Evolutionary conservation across 2,113 vertebrate species (phyloP), one percentile per base, ranked within the genome.

Genomic region (Ciconia stormi): DNA sequence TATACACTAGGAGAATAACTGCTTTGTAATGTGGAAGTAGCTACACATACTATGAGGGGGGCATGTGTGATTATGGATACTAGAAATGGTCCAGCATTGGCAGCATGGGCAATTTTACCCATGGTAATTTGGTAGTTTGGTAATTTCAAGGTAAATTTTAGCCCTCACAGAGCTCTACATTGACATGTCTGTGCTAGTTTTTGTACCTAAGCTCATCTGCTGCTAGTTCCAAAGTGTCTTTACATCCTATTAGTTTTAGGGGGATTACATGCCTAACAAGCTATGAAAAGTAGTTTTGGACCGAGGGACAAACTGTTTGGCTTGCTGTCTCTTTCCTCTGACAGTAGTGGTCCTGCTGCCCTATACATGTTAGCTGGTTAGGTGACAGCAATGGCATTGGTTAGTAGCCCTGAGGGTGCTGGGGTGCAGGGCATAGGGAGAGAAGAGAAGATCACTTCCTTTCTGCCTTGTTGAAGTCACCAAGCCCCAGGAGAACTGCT

Each of bases 41-140:
- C 32, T 62, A 11, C 29, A 19, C 2, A 2, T 61, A 20, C 25
- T 55, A 1, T 55, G 23, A 19, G 17, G 15, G 4, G 3, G 0
- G 4, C 4, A 10, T 27, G 4, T 32, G n/a, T 63, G 30, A 49
- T 82, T 86, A 29, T 18, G n/a, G 10, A 11, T 73, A 53, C 8
- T 63, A 62, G 59, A 73, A 63, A 40, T 53, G 23, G 38, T 53
- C 19, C 13, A 59, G 78, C 30, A 20, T 55, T 71, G 20, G 5
- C 26, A 80, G 40, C 30, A 7, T 34, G 38, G 11, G 16, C 30
- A 71, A 53, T 14, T 71, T 59, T 65, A 42, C 19, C 20, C 21
- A 16, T 52, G 26, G 5, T 55, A 50, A 71, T 82, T 56, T 65
- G 10, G 23, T 78, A 77, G 36, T 55, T 67, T 21, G 22, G n/a